These are phyloP conservation scores for Thinocorus orbignyianus DNA, from an alignment of 2,113 vertebrate genomes.

Conservation along the genomic window DNA sequence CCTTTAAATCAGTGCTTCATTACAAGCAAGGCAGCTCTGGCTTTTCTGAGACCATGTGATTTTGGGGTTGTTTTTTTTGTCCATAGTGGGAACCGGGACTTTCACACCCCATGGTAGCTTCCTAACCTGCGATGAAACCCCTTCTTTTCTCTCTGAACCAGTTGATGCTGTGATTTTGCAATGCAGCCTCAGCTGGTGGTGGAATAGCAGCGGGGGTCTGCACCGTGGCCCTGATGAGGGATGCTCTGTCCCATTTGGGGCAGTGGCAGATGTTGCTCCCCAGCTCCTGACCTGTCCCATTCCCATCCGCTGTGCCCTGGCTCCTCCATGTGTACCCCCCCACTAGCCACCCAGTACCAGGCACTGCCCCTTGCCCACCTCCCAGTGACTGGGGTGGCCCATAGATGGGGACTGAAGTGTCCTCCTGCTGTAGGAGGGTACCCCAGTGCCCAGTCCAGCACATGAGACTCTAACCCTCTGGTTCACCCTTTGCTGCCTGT, in stretches of 20 bases:
- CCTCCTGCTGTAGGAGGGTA: neutral
- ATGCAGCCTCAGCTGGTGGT: neutral
- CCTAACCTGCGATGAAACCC: neutral
- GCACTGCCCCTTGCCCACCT: accelerated
- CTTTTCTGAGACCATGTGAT: neutral
- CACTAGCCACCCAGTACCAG: neutral
- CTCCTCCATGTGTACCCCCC: neutral
- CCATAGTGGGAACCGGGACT: neutral
- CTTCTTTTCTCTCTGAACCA: neutral
- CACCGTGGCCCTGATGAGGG: accelerated
- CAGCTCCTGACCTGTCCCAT: neutral
- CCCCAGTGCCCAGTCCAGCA: neutral
- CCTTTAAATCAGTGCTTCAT: neutral
- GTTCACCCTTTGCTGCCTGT: neutral
- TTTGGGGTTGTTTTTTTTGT: too few species aligned
- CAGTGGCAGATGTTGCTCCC: neutral
- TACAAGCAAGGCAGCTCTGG: neutral
- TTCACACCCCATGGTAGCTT: neutral
- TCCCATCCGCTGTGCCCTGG: neutral
- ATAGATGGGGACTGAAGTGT: neutral
- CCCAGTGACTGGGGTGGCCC: accelerated
- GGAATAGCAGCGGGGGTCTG: neutral
- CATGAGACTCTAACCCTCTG: neutral
- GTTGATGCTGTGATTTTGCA: neutral
- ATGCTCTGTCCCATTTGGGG: neutral